These are phyloP conservation scores for Gnathonemus longibarbis DNA, from an alignment of 2,113 vertebrate genomes.

Conservation along the genomic window DNA sequence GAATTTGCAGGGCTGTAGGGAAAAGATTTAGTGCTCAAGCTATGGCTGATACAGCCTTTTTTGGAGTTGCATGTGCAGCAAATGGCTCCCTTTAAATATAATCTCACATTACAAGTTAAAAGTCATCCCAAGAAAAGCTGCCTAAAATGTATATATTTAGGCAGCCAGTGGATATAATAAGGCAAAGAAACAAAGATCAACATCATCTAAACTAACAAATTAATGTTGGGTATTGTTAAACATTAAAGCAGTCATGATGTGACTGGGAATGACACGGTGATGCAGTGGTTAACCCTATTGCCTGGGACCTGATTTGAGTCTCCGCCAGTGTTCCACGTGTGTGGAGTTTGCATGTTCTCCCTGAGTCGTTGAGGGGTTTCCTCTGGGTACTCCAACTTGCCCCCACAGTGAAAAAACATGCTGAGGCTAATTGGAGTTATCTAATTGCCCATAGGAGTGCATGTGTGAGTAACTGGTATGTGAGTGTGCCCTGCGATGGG, in stretches of 20 bases:
- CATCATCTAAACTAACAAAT: background rate
- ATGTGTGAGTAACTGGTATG: background rate
- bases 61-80: background rate
- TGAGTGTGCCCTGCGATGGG: background rate
- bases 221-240: background rate
- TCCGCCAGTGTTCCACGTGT: background rate
- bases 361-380: background rate
- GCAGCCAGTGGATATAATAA: background rate
- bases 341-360: background rate
- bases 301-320: too few species aligned
- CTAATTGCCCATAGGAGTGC: background rate
- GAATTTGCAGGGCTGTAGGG: background rate
- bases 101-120: background rate
- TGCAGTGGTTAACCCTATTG: background rate
- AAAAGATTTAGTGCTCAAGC: background rate
- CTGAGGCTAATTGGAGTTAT: too few species aligned
- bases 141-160: background rate
- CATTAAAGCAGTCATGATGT: background rate
- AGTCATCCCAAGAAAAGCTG: background rate
- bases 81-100: background rate
- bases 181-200: background rate
- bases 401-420: background rate
- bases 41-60: background rate
- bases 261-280: background rate
- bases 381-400: background rate